These are phyloP conservation scores for Heliopora coerulea DNA, from an alignment of 92 coral and sea anemone genomes.

Conservation along the genomic window DNA sequence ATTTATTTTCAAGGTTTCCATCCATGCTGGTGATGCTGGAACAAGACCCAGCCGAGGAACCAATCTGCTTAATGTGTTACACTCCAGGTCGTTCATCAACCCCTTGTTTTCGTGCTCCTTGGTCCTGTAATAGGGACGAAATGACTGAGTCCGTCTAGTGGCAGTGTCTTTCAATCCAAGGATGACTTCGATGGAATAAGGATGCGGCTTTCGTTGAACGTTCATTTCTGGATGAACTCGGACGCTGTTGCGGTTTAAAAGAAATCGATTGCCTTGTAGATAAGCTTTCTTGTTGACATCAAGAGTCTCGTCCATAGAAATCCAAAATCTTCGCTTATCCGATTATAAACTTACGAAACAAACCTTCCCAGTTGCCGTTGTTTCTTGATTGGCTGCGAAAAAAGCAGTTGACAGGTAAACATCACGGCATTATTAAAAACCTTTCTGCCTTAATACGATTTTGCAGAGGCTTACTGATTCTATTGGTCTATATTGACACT, in stretches of 20 bases:
- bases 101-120: background rate
- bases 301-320: slow-evolving; percentile 30
- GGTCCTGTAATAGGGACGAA: slow-evolving; percentile 29
- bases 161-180: slow-evolving; percentile 87
- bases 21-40: slow-evolving; percentile 2
- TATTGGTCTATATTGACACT: slow-evolving; percentile 59
- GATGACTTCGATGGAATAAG: slow-evolving; percentile 91
- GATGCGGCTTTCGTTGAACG: slow-evolving; percentile 79
- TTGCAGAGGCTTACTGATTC: slow-evolving; percentile 26
- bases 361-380: slow-evolving; percentile 56
- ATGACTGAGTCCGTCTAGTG: slow-evolving; percentile 26
- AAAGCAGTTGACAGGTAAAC: slow-evolving; percentile 65
- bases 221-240: slow-evolving; percentile 32
- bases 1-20: background rate
- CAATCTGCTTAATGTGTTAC: background rate
- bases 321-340: slow-evolving; percentile 68
- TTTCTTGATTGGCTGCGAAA: slow-evolving; percentile 71
- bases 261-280: slow-evolving; percentile 4
- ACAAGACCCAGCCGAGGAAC: slow-evolving; percentile 38
- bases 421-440: slow-evolving; percentile 69
- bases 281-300: slow-evolving; percentile 4
- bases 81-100: background rate
- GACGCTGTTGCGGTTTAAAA: background rate
- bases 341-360: slow-evolving; percentile 79
- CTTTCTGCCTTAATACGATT: slow-evolving; percentile 55